Evolutionary conservation across 1,140 invertebrate species (phyloP).

Genomic region (Theocolax elegans): DNA sequence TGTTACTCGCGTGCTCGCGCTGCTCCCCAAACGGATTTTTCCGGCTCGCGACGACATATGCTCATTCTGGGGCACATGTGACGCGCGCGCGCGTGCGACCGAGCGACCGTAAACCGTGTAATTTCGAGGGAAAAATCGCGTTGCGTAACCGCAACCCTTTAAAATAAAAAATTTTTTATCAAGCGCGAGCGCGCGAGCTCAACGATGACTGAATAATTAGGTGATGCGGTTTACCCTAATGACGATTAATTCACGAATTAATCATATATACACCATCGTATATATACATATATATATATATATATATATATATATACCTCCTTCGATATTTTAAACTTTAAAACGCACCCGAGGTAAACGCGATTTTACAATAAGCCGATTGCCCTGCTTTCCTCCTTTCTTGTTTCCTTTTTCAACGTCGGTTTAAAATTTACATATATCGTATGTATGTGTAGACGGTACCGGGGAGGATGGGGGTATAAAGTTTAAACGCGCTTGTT

Average conservation of each 20-base stretch:
- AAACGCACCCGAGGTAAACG: background rate
- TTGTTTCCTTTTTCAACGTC: background rate
- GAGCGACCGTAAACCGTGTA: background rate
- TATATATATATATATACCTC: too few relatives aligned
- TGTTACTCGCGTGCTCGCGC: too few relatives aligned
- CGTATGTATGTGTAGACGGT: too few relatives aligned
- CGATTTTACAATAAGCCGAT: background rate
- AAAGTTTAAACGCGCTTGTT: too few relatives aligned
- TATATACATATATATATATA: too few relatives aligned
- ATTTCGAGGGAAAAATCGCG: conserved; percentile 28
- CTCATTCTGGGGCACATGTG: conserved; percentile 13
- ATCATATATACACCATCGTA: background rate
- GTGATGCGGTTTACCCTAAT: conserved; percentile 27
- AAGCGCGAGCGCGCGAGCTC: too few relatives aligned
- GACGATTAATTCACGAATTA: conserved; percentile 31
- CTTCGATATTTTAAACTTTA: background rate
- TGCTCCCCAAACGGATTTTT: background rate
- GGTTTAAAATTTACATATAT: too few relatives aligned
- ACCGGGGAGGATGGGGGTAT: too few relatives aligned
- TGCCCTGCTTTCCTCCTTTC: background rate
- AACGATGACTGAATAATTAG: conserved; percentile 24
- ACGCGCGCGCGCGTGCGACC: background rate
- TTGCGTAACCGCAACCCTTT: conserved; percentile 34
- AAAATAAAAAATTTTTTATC: conserved; percentile 32
- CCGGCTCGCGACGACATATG: conserved; percentile 14